phyloP scores from a whole-genome alignment of 2,797 vertebrate genomes.

The Aulostomus chinensis region DNA sequence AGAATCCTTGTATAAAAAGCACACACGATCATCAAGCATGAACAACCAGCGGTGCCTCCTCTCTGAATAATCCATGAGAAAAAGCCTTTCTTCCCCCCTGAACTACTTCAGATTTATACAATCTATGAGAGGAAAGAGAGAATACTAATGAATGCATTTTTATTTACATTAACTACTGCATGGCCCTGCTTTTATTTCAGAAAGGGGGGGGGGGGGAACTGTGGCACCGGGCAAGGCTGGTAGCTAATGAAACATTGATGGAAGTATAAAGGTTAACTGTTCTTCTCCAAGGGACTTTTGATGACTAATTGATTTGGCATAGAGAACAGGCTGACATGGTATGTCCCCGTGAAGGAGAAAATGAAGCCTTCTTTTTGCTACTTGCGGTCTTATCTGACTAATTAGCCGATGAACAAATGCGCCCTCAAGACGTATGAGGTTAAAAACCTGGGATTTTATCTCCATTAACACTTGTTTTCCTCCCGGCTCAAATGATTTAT shows the following conservation, averaged over 20 bases:
- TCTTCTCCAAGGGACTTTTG: constrained; percentile 60
- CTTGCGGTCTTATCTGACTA: constrained; percentile 41
- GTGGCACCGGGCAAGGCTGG: constrained; percentile 12
- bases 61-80: constrained; percentile 59
- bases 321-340: constrained; percentile 35
- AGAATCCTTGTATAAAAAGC: neutral
- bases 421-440: constrained; percentile 44
- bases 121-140: constrained; percentile 30
- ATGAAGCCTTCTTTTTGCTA: constrained; percentile 45
- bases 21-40: constrained; percentile 8
- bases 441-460: constrained; percentile 29
- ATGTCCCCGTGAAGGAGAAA: constrained; percentile 50
- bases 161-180: constrained; percentile 48
- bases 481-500: constrained; percentile 29
- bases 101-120: constrained; percentile 15
- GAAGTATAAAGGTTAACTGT: constrained; percentile 74
- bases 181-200: constrained; percentile 21
- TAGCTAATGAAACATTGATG: constrained; percentile 75
- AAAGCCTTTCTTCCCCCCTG: constrained; percentile 14
- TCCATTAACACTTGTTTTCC: constrained; percentile 16
- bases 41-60: constrained; percentile 31
- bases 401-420: constrained; percentile 52
- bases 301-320: constrained; percentile 73
- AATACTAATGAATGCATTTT: constrained; percentile 52
- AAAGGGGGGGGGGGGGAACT: neutral